These are phyloP conservation scores for Argentina silus DNA, from an alignment of 2,797 vertebrate species.

Conservation along the genomic window DNA sequence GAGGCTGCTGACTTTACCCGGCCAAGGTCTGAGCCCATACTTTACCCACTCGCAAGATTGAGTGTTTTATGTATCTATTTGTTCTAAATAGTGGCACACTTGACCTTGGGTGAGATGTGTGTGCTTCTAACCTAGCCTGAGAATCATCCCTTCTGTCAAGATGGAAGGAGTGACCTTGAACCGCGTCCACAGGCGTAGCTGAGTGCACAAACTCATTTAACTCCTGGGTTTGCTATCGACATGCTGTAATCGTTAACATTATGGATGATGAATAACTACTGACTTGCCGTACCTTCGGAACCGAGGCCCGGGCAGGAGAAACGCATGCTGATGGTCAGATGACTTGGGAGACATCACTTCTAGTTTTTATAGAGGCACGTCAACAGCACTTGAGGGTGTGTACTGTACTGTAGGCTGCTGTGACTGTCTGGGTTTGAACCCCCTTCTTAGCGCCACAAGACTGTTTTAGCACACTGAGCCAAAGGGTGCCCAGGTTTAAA, in stretches of 20 bases:
- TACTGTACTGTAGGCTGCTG: not conserved
- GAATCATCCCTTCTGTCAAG: constrained; percentile 80
- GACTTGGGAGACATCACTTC: constrained; percentile 62
- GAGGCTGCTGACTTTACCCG: constrained; percentile 63
- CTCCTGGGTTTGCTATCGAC: constrained; percentile 79
- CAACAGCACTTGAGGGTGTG: constrained; percentile 35
- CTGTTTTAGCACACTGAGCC: no score
- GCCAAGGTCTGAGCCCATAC: constrained; percentile 67
- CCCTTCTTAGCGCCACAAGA: no score
- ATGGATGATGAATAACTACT: constrained; percentile 81
- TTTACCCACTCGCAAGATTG: constrained; percentile 68
- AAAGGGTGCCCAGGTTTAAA: no score
- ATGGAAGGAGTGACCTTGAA: constrained; percentile 78
- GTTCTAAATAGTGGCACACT: constrained; percentile 78
- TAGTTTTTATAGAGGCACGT: constrained; percentile 61
- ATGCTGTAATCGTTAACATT: constrained; percentile 81
- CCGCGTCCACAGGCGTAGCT: constrained; percentile 70
- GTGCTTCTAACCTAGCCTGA: constrained; percentile 58
- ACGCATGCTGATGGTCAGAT: constrained; percentile 53
- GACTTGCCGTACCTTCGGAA: constrained; percentile 51
- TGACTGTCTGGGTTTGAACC: constrained; percentile 19
- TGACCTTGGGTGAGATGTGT: constrained; percentile 80
- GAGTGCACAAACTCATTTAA: constrained; percentile 83
- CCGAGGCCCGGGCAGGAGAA: not conserved
- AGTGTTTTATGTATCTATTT: constrained; percentile 81